Evolutionary conservation across 2,113 vertebrate species (phyloP).

Genomic region (Penelope pileata): DNA sequence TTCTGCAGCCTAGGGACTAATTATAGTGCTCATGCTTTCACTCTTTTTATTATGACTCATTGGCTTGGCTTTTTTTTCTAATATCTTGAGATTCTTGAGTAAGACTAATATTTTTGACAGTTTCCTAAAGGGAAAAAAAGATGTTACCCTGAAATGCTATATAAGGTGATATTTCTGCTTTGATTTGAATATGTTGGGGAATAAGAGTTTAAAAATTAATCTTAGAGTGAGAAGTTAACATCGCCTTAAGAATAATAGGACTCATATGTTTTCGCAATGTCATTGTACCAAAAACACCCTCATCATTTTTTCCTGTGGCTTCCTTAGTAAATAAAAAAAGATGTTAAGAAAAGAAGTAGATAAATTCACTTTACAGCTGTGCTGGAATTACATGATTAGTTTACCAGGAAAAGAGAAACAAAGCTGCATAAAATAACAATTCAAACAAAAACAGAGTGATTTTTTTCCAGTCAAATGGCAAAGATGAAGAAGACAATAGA

Average conservation of each 20-base stretch:
- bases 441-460: not conserved
- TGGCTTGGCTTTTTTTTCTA: not conserved
- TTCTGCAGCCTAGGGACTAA: not conserved
- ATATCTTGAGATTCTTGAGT: not conserved
- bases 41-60: not conserved
- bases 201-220: not conserved
- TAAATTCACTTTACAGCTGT: not conserved
- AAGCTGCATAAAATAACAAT: not conserved
- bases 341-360: not conserved
- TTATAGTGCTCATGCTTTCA: not conserved
- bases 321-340: not conserved
- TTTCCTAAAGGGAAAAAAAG: not conserved
- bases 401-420: not conserved
- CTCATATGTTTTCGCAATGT: not conserved
- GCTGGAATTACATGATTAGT: not conserved
- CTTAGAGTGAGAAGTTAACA: not conserved
- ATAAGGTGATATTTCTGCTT: not conserved
- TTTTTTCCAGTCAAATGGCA: slow-evolving; percentile 7
- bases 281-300: not conserved
- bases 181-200: not conserved
- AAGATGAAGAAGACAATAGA: not conserved
- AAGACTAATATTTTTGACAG: not conserved
- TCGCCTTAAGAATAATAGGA: slow-evolving; percentile 3
- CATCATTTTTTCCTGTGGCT: slow-evolving; percentile 3
- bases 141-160: not conserved